Conservation (phyloP, 35 echinoderm and acorn worm genomes). For the Hemicentrotus pulcherrimus region DNA sequence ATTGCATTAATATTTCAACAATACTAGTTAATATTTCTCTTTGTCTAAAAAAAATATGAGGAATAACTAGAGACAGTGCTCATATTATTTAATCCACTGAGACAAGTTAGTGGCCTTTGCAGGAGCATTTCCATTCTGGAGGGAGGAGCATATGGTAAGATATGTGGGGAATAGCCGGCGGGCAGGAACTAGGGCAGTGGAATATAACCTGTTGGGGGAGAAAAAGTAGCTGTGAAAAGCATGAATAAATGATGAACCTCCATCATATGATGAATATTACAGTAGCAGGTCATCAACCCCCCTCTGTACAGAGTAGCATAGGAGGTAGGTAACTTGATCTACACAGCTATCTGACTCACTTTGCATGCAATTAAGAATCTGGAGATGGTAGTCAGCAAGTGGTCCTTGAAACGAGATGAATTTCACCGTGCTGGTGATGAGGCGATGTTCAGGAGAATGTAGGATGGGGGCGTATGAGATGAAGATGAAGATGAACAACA, state of each 20-base stretch:
- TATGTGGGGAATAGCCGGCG: not conserved
- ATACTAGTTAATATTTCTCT: not conserved
- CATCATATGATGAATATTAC: slow-evolving; percentile 29
- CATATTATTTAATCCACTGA: not conserved
- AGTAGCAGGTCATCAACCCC: slow-evolving; percentile 26
- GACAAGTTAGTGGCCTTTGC: not conserved
- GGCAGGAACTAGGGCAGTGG: not conserved
- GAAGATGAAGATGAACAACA: not conserved
- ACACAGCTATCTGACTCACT: slow-evolving; percentile 25
- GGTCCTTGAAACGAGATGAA: not conserved
- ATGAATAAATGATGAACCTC: slow-evolving; percentile 31
- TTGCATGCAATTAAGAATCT: slow-evolving; percentile 34
- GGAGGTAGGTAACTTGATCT: slow-evolving; percentile 3
- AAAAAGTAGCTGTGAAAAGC: slow-evolving; percentile 21
- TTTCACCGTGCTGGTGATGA: not conserved
- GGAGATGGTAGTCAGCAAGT: not conserved
- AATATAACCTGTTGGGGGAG: slow-evolving; percentile 29
- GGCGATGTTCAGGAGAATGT: not conserved
- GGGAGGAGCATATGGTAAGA: not conserved
- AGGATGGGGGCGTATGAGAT: not conserved
- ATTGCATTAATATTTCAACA: too few relatives aligned
- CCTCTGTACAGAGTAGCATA: not conserved
- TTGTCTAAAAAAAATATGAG: not conserved
- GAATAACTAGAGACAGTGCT: not conserved
- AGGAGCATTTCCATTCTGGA: not conserved